phyloP scores from a whole-genome alignment of 2,797 vertebrate genomes.

The Halcyon smyrnensis region DNA sequence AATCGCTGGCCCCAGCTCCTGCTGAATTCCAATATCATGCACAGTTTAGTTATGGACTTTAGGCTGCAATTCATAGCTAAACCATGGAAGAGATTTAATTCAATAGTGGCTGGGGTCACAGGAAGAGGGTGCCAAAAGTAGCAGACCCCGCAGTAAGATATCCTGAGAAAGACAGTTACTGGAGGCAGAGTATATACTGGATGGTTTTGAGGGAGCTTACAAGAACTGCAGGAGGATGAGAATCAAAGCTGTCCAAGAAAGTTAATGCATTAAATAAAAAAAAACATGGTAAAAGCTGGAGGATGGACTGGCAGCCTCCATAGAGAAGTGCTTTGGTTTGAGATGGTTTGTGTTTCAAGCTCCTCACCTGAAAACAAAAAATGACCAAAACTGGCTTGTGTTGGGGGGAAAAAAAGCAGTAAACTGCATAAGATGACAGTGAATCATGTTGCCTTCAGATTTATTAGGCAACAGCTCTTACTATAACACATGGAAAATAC shows the following conservation, averaged over 20 bases:
- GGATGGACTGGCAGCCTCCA: neutral
- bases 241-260: slow-evolving; percentile 24
- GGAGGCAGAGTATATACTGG: slow-evolving; percentile 4
- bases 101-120: slow-evolving; percentile 42
- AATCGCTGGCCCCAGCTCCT: slow-evolving; percentile 52
- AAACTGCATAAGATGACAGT: neutral
- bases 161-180: slow-evolving; percentile 52
- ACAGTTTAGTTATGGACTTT: slow-evolving; percentile 73
- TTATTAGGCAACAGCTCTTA: neutral
- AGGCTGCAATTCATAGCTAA: slow-evolving; percentile 44
- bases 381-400: neutral
- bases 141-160: slow-evolving; percentile 68
- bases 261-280: neutral
- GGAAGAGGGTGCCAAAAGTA: slow-evolving; percentile 37
- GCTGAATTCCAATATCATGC: slow-evolving; percentile 56
- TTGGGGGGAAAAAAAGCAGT: neutral
- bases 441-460: neutral
- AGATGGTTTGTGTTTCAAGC: neutral
- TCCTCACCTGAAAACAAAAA: neutral
- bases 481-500: neutral
- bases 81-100: slow-evolving; percentile 48
- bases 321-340: neutral
- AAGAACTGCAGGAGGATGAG: neutral
- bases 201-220: slow-evolving; percentile 23
- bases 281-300: neutral